Percentiles rank a stretch among this genome's conserved stretches.
phyloP scores from a whole-genome alignment of 1,140 invertebrate species.

The Solen grandis region DNA sequence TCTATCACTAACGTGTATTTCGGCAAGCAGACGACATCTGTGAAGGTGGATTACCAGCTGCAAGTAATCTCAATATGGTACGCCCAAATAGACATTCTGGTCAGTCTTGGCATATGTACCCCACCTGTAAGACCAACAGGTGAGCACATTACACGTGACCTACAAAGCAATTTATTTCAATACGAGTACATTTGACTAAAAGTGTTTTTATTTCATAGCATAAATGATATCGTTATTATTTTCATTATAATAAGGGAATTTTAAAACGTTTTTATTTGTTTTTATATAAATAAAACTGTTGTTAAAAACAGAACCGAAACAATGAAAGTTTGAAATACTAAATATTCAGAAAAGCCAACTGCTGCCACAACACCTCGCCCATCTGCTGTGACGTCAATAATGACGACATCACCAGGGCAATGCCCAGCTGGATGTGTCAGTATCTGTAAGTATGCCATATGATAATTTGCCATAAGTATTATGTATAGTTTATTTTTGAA shows the following conservation, averaged over 20 bases:
- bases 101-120: conserved; percentile 38
- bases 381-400: neutral
- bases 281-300: too few species aligned
- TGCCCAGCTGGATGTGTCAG: conserved; percentile 51
- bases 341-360: too few species aligned
- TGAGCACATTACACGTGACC: conserved; percentile 2
- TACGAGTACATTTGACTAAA: too few species aligned
- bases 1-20: conserved; percentile 25
- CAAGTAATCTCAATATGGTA: conserved; percentile 47
- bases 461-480: too few species aligned
- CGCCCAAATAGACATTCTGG: conserved; percentile 31
- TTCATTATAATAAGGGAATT: too few species aligned
- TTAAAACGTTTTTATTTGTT: too few species aligned
- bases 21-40: conserved; percentile 32
- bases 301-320: too few species aligned
- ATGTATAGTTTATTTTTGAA: too few species aligned
- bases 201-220: too few species aligned
- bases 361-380: neutral
- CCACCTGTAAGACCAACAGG: conserved; percentile 41
- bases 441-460: conserved; percentile 27
- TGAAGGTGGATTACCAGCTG: conserved; percentile 21
- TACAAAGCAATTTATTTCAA: too few species aligned
- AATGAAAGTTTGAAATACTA: too few species aligned
- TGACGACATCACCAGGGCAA: conserved; percentile 18
- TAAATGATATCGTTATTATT: too few species aligned